Base-by-base conservation (phyloP, 2,113 vertebrate species). In the Cyrtonyx montezumae region DNA sequence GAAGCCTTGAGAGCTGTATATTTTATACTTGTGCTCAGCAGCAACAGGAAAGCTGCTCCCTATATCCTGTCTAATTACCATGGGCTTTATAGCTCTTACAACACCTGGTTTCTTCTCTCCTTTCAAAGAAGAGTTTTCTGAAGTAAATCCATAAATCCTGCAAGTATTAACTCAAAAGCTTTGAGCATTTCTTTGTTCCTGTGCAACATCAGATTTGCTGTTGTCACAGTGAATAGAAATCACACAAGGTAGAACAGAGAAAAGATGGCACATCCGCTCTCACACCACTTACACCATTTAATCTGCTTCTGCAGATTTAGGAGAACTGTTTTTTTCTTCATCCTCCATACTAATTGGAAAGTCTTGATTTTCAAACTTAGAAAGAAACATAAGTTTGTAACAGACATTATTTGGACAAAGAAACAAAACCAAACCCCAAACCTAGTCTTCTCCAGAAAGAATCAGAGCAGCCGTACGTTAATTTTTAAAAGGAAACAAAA, bases 131-230 rank as follows among this genome's bases (percentile, higher is more conserved):
- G 88, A 16, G 28, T 53, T 80, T 59, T 65, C 46, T 81, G 49
- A 76, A 69, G 36, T 53, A 85, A 89, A 69, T 94, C 86, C 84
- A 69, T 85, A 95, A 91, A 87, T 40, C 14, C 76, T 74, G 26
- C 79, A 85, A 43, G 19, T 74, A 92, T 74, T 71, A 93, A 80
- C n/a, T 70, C 49, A 77, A 59, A 75, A 91, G 26, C 53, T 88
- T 53, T 56, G 65, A 70, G 63, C n/a, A 49, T 9, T 20, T 7
- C 61, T 91, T 94, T 85, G 22, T 76, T 94, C 53, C 63, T 88
- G 19, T 30, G 63, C 80, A 61, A 66, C 76, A 79, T 70, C n/a
- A 91, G 51, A 34, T 94, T 85, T 77, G 16, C 74, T 74, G 20
- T 45, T 43, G 22, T 84, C 30, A 14, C 46, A 87, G 23, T 56